Conservation (phyloP, 2,797 vertebrate genomes). For the Enteromius afrohamiltoni region DNA sequence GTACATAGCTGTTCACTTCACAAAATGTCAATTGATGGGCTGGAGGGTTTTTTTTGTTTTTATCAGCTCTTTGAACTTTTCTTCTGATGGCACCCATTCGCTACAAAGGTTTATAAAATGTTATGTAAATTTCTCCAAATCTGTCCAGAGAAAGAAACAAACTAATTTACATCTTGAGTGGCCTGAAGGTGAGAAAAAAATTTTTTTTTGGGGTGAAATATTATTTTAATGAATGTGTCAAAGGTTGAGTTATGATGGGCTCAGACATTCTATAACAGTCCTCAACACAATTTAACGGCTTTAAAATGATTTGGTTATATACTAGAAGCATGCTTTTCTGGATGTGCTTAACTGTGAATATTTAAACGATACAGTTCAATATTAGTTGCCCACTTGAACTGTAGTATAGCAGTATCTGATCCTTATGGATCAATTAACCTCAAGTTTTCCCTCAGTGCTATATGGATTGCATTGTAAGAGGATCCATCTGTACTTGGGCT, state of each 20-base stretch:
- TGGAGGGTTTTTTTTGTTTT: too few species aligned
- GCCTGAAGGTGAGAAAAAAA: background rate
- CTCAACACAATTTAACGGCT: background rate
- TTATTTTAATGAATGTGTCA: background rate
- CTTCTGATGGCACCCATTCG: too few species aligned
- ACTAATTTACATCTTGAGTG: background rate
- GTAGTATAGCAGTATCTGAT: slow-evolving; percentile 13
- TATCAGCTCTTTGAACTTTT: too few species aligned
- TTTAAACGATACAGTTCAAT: slow-evolving; percentile 16
- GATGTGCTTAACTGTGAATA: background rate
- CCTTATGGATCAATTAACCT: slow-evolving; percentile 28
- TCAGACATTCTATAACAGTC: background rate
- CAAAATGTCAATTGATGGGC: too few species aligned
- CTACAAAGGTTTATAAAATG: background rate
- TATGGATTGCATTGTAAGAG: slow-evolving; percentile 55
- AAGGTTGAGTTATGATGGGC: background rate
- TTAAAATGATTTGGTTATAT: background rate
- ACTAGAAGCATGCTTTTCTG: background rate
- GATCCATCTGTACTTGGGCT: slow-evolving; percentile 66
- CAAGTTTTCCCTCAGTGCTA: slow-evolving; percentile 53
- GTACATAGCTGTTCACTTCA: too few species aligned
- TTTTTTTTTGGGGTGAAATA: background rate
- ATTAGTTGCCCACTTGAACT: slow-evolving; percentile 30
- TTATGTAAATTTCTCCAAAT: background rate
- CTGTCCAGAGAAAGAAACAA: background rate